Conservation (phyloP, 2,888 invertebrate genomes). For the Napeogenes sylphis region DNA sequence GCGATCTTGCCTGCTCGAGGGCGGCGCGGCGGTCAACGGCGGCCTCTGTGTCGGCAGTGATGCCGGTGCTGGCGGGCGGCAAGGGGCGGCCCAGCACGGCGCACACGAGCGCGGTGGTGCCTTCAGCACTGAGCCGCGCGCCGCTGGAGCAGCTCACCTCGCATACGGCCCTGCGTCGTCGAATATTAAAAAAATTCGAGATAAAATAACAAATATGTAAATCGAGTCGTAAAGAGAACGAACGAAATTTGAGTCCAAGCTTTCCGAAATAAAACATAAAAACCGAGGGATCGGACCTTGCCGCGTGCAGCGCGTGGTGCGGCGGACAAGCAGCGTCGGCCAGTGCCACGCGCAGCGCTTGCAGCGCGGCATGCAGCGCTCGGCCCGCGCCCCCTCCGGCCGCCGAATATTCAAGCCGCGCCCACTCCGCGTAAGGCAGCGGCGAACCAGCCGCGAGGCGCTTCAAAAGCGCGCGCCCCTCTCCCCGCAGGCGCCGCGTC, state of each 20-base stretch:
- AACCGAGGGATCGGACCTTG: constrained; percentile 30
- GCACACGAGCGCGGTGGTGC: constrained; percentile 33
- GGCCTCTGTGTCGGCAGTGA: constrained; percentile 22
- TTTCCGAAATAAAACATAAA: too few species aligned
- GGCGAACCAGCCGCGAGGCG: constrained; percentile 34
- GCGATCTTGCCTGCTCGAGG: constrained; percentile 21
- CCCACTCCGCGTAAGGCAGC: constrained; percentile 50
- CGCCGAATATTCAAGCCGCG: constrained; percentile 44
- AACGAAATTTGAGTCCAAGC: too few species aligned
- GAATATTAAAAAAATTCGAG: neutral
- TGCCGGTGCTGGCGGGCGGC: constrained; percentile 12
- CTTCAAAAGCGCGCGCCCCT: constrained; percentile 32
- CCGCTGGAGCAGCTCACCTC: constrained; percentile 38
- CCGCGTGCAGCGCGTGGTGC: constrained; percentile 41
- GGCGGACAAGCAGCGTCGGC: constrained; percentile 24
- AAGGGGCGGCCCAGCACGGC: constrained; percentile 34
- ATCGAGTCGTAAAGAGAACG: too few species aligned
- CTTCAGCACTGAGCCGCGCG: constrained; percentile 31
- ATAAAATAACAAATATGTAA: neutral
- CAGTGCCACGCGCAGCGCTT: constrained; percentile 39
- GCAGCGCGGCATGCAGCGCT: constrained; percentile 25
- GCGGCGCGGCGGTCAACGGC: constrained; percentile 20
- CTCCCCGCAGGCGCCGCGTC: constrained; percentile 33
- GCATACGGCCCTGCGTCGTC: constrained; percentile 24
- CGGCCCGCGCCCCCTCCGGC: constrained; percentile 28